phyloP scores from a whole-genome alignment of 1,140 invertebrate genomes.

The Choristoneura fumiferana region DNA sequence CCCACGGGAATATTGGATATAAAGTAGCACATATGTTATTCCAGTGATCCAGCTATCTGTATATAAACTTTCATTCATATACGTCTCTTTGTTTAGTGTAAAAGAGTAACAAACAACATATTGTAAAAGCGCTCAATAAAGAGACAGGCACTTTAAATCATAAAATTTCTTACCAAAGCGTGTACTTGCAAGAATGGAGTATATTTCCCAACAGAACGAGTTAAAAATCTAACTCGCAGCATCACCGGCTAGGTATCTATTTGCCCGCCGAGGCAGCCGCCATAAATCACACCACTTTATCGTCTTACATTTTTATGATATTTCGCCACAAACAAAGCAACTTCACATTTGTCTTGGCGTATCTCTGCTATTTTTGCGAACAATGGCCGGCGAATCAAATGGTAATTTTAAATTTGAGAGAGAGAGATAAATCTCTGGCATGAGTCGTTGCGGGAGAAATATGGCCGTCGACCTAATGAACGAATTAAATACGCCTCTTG shows the following conservation, averaged over 20 bases:
- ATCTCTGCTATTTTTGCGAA: constrained; percentile 40
- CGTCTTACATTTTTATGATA: constrained; percentile 55
- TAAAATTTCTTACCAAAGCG: no score
- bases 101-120: no score
- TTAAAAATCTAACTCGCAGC: not conserved
- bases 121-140: no score
- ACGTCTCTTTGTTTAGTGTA: no score
- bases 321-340: constrained; percentile 51
- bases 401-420: constrained; percentile 47
- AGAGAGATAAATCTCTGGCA: constrained; percentile 15
- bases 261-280: constrained; percentile 12
- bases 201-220: not conserved
- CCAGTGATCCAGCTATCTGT: no score
- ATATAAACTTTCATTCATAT: no score
- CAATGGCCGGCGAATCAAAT: constrained; percentile 43
- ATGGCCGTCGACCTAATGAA: constrained; percentile 1
- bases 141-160: no score
- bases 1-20: no score
- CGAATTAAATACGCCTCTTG: constrained; percentile 9
- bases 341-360: constrained; percentile 44
- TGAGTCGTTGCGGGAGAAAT: constrained; percentile 7
- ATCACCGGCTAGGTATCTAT: constrained; percentile 14
- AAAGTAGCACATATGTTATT: no score
- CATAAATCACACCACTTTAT: constrained; percentile 54
- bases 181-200: no score